phyloP scores from a whole-genome alignment of 1,140 invertebrate genomes.

The Orius insidiosus region DNA sequence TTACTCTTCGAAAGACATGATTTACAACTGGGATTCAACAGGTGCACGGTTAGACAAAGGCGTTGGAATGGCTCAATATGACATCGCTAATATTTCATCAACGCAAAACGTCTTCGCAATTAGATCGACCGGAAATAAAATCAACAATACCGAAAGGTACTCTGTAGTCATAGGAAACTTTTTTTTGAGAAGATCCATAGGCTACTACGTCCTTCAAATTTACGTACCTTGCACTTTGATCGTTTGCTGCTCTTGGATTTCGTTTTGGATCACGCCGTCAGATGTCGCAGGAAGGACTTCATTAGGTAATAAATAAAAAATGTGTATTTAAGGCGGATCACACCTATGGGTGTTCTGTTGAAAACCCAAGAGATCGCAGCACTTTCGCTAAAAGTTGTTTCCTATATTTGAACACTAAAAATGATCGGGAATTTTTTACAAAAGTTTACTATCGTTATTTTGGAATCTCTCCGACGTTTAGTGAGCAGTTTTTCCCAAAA shows the following conservation, averaged over 20 bases:
- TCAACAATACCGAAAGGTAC: constrained; percentile 19
- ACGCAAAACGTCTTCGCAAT: constrained; percentile 13
- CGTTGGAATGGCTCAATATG: constrained; percentile 28
- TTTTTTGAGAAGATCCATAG: constrained; percentile 31
- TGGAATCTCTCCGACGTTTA: too few relatives aligned
- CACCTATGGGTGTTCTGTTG: too few relatives aligned
- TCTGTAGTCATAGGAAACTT: constrained; percentile 35
- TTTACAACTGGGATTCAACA: constrained; percentile 34
- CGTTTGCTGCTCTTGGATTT: constrained; percentile 43
- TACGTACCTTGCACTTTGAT: constrained; percentile 42
- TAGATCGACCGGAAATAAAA: constrained; percentile 13
- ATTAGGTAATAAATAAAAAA: constrained; percentile 29
- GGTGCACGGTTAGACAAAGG: constrained; percentile 24
- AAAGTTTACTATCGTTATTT: too few relatives aligned
- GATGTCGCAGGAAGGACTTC: constrained; percentile 39
- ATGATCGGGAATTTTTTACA: too few relatives aligned
- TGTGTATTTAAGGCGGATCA: too few relatives aligned
- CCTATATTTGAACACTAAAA: too few relatives aligned
- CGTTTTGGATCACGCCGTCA: constrained; percentile 45
- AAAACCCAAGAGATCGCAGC: too few relatives aligned
- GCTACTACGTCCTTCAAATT: constrained; percentile 42
- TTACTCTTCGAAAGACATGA: constrained; percentile 34
- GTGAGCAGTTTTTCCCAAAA: too few relatives aligned
- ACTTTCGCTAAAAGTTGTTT: too few relatives aligned
- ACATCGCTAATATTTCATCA: constrained; percentile 25